These are phyloP conservation scores for Proteles cristata DNA, from an alignment of 2,113 vertebrate species.

Conservation along the genomic window DNA sequence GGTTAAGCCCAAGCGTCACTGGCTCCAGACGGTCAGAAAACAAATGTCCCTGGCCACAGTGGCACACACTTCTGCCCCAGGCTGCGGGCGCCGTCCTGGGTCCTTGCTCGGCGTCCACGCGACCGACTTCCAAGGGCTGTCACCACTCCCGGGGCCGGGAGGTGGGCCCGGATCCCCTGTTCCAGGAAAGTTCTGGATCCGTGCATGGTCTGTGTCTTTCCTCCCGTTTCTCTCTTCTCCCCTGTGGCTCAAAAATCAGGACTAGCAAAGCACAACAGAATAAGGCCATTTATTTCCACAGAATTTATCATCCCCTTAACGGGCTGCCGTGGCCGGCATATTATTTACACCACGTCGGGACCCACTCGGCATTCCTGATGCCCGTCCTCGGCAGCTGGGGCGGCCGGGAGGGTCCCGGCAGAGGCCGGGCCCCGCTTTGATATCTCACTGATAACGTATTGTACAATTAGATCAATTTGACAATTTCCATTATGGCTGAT, in stretches of 20 bases:
- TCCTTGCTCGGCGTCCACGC: rapidly evolving
- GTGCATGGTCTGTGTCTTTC: background rate
- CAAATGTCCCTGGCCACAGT: rapidly evolving
- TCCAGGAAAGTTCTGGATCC: background rate
- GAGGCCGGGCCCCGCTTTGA: constrained; percentile 90
- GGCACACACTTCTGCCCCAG: rapidly evolving
- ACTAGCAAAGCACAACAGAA: constrained; percentile 33
- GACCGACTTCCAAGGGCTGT: background rate
- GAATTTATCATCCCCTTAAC: constrained; percentile 82
- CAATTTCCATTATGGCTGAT: constrained; percentile 99
- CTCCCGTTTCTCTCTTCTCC: background rate
- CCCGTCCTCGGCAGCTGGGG: constrained; percentile 70
- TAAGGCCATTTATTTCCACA: constrained; percentile 77
- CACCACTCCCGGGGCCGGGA: background rate
- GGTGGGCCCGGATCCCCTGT: rapidly evolving
- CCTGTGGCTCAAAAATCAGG: background rate
- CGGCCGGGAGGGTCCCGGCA: constrained; percentile 83
- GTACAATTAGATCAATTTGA: constrained; percentile 98
- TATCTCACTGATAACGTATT: constrained; percentile 95
- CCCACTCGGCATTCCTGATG: constrained; percentile 63
- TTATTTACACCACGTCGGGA: constrained; percentile 61
- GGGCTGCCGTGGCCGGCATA: constrained; percentile 22
- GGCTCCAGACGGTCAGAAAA: background rate
- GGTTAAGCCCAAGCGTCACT: background rate
- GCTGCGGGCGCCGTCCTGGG: rapidly evolving